Evolutionary conservation across 2,113 vertebrate genomes (phyloP), one percentile per base, ranked within the genome.

Genomic region (Otocyon megalotis): DNA sequence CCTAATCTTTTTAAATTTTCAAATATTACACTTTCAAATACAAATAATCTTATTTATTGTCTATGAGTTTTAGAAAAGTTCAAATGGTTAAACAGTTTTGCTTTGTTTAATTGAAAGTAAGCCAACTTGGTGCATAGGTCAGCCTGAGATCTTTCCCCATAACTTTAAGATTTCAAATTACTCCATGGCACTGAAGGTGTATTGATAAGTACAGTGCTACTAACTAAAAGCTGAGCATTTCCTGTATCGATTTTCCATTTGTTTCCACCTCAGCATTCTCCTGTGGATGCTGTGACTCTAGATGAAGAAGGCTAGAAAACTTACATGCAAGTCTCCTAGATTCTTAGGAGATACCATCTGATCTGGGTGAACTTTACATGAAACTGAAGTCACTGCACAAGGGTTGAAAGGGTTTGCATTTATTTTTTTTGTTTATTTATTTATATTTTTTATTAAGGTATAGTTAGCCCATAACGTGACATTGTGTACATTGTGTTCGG

Each of bases 21-120:
- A 80, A 94, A 50, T 54, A 72, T 60, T 84, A 80, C 56, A 67
- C 16, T 83, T 79, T 82, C 32, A 94, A 86, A 50, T 56, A 93
- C 20, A 94, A 95, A 53, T 90, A 94, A 93, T 17, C 43, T 90
- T 54, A 76, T 12, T 58, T 80, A n/a, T 77, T 86, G 14, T 30
- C 32, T 19, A 94, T 10, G n/a, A 54, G 4, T 32, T 82, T 96
- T 53, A 89, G 56, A 43, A 80, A 92, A 60, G 4, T 62, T 3
- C 53, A 65, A 84, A 83, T 43, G 20, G 26, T 50, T 83, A 43
- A 87, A 83, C 76, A 72, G 56, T 87, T 16, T n/a, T 62, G 48
- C 3, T 69, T 20, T 76, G 12, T 32, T 93, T 48, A 50, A 58
- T n/a, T 60, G 43, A 77, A 93, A 76, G 24, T 54, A 50, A 71